phyloP scores from a whole-genome alignment of 1,140 invertebrate genomes.

The Drosophila punjabiensis region DNA sequence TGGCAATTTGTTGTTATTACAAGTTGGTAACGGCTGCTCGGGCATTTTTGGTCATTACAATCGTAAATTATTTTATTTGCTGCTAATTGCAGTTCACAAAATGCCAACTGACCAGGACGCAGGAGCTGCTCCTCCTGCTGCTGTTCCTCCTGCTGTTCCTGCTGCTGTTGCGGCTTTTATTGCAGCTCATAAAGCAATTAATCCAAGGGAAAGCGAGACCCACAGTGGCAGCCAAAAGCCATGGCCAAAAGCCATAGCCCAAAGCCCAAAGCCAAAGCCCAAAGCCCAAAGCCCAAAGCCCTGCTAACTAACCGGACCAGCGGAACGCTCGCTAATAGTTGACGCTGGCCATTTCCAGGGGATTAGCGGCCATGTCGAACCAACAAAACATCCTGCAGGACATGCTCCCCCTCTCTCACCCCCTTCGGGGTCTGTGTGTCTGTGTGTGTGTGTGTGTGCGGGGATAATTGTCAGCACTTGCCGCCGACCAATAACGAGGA shows the following conservation, averaged over 20 bases:
- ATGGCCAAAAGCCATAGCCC: slow-evolving; percentile 23
- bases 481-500: slow-evolving; percentile 50
- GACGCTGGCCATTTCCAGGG: slow-evolving; percentile 56
- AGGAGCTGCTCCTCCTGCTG: not conserved
- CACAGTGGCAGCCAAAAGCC: not conserved
- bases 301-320: slow-evolving; percentile 54
- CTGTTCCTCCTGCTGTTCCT: not conserved
- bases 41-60: slow-evolving; percentile 66
- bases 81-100: slow-evolving; percentile 82
- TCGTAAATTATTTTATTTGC: slow-evolving; percentile 84
- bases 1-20: slow-evolving; percentile 71
- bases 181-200: slow-evolving; percentile 82
- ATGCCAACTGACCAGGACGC: slow-evolving; percentile 39
- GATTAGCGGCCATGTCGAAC: slow-evolving; percentile 59
- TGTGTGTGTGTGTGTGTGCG: slow-evolving; percentile 5
- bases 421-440: too few species aligned
- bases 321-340: slow-evolving; percentile 62
- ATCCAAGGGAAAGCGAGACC: slow-evolving; percentile 29
- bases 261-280: slow-evolving; percentile 31
- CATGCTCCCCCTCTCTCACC: not conserved
- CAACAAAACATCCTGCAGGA: slow-evolving; percentile 25
- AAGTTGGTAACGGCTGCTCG: slow-evolving; percentile 45
- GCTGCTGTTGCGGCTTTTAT: slow-evolving; percentile 56
- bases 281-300: slow-evolving; percentile 10
- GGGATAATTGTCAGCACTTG: slow-evolving; percentile 64